phyloP scores from a whole-genome alignment of 2,888 invertebrate genomes.

The Ophioninae sp. region DNA sequence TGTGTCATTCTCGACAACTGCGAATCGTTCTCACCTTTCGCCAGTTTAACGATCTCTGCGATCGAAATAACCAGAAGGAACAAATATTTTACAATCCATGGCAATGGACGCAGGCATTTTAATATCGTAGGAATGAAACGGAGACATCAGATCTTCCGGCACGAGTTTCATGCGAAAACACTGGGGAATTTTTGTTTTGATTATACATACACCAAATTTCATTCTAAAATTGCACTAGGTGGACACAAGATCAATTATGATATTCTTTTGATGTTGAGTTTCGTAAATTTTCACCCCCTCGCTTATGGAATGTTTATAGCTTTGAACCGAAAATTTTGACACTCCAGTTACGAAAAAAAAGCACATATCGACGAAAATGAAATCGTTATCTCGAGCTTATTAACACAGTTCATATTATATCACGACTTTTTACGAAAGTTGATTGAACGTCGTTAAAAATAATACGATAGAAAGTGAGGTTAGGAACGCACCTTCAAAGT shows the following conservation, averaged over 20 bases:
- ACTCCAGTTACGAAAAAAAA: too few relatives aligned
- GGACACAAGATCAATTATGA: neutral
- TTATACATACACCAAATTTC: neutral
- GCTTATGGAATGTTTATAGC: neutral
- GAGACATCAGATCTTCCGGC: neutral
- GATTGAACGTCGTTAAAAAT: neutral
- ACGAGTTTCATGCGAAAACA: neutral
- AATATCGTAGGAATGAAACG: neutral
- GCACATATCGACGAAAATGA: neutral
- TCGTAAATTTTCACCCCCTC: neutral
- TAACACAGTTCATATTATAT: neutral
- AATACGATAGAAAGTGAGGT: constrained; percentile 57
- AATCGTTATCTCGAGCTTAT: neutral
- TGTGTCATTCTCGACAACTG: constrained; percentile 95
- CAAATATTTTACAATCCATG: neutral
- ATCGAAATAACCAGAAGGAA: constrained; percentile 64
- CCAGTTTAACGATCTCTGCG: constrained; percentile 93
- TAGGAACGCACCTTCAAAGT: constrained; percentile 90
- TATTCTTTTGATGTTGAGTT: neutral
- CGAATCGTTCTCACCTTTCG: constrained; percentile 94
- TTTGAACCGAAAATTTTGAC: neutral
- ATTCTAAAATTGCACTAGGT: neutral
- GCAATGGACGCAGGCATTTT: too few relatives aligned
- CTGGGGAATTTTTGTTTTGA: neutral
- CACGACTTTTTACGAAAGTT: neutral